These are phyloP conservation scores for Pseudochromis fuscus DNA, from an alignment of 2,797 vertebrate species.

Conservation along the genomic window DNA sequence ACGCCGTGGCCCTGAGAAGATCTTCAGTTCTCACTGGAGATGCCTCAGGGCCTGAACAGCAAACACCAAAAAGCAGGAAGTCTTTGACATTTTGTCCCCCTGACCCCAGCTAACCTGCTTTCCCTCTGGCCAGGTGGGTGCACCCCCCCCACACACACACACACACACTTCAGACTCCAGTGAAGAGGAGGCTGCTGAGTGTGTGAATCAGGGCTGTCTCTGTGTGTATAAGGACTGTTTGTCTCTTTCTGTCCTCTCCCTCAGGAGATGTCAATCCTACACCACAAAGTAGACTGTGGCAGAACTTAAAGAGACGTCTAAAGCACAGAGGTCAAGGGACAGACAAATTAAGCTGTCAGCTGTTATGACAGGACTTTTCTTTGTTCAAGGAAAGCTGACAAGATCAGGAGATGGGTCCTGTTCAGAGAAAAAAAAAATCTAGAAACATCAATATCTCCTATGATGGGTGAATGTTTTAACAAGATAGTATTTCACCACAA, in stretches of 20 bases:
- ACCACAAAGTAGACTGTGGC: constrained; percentile 24
- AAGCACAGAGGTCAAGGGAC: constrained; percentile 20
- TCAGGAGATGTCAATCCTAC: too few relatives aligned
- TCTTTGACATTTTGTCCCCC: constrained; percentile 54
- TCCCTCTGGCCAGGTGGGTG: constrained; percentile 33
- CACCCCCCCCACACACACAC: constrained; percentile 31
- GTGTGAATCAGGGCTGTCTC: constrained; percentile 26
- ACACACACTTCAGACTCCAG: constrained; percentile 30
- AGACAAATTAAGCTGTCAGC: constrained; percentile 25
- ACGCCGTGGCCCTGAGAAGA: constrained; percentile 10
- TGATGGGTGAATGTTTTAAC: too few relatives aligned
- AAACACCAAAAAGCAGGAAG: constrained; percentile 39
- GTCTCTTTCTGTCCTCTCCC: too few relatives aligned
- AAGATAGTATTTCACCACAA: too few relatives aligned
- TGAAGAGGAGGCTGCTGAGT: constrained; percentile 23
- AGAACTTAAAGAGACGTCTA: constrained; percentile 26
- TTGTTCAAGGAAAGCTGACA: not conserved
- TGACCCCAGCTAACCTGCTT: constrained; percentile 59
- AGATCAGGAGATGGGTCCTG: too few relatives aligned
- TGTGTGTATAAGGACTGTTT: constrained; percentile 25
- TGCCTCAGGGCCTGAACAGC: constrained; percentile 26
- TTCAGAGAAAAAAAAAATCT: too few relatives aligned
- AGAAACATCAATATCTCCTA: too few relatives aligned
- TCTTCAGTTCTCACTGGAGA: constrained; percentile 7
- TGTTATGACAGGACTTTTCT: not conserved